Base-by-base conservation (phyloP, 1,140 invertebrate species). In the Battus philenor region DNA sequence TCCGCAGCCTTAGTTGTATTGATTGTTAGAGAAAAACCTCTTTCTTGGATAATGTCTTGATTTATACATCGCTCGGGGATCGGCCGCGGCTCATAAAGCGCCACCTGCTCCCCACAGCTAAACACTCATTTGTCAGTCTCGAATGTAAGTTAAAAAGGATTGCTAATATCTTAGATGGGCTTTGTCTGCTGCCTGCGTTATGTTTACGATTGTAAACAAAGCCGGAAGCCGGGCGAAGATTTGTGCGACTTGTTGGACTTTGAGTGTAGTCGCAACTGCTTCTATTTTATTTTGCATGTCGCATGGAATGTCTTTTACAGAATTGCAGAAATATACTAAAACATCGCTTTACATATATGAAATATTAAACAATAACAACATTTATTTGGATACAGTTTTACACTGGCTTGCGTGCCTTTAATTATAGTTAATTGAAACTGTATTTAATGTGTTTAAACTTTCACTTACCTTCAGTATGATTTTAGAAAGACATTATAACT, bases 121-220 rank as follows among this genome's bases (percentile, higher is more conserved):
- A 81, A 81, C 68, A 75, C 75, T 79, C 78, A 82, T 82, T 82
- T 82, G 78, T 81, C 72, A 78, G 57, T 60, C 60, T 56, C 53
- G 68, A 63, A 61, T 67, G 68, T 66, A 73, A 75, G 49, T 73
- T 78, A 65, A 68, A 81, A 81, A 78, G 74, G 72, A 78, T 81
- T 67, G 71, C 58, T 75, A 80, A 80, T 80, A 71, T 75, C 73
- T 75, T 66, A 73, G 68, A 75, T 79, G 75, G 70, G 66, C 58
- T 73, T 65, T 60, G 56, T 63, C 50, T 53, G 53, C 49, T 48
- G 49, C 54, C 54, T 41, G 46, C 12, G 58, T 66, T 64, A 69
- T 74, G 68, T 76, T 76, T 74, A 71, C 54, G 58, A 64, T 41
- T 63, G 47, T 45, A n/a, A 30, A n/a, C n/a, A n/a, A 20, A 20